Conservation (phyloP, 2,113 vertebrate species). For the Aythya baeri region DNA sequence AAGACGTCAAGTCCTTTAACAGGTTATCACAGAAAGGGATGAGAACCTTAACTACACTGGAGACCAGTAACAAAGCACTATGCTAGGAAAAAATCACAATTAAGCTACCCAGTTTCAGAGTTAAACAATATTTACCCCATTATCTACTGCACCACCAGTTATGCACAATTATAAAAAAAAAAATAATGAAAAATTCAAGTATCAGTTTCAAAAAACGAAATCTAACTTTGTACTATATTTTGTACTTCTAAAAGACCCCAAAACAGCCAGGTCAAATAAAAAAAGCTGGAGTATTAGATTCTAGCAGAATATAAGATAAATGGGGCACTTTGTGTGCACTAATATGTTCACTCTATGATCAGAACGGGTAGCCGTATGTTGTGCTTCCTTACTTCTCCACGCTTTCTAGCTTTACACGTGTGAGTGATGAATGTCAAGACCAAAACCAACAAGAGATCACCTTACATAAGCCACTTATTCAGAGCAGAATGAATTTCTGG, state of each 20-base stretch:
- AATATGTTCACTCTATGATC: background rate
- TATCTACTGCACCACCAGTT: background rate
- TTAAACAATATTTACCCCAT: background rate
- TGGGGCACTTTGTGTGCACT: background rate
- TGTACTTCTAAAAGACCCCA: background rate
- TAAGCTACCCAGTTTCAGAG: background rate
- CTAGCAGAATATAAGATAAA: background rate
- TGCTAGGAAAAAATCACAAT: background rate
- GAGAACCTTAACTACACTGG: background rate
- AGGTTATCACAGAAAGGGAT: background rate
- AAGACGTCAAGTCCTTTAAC: background rate
- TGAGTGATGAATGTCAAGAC: background rate
- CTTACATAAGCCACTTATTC: background rate
- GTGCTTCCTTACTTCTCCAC: background rate
- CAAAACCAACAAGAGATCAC: background rate
- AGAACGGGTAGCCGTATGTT: fast-evolving
- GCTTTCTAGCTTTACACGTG: background rate
- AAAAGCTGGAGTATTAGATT: background rate
- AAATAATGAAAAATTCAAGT: background rate
- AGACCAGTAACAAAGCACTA: background rate
- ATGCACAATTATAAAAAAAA: background rate
- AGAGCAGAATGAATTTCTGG: background rate
- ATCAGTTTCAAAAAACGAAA: background rate
- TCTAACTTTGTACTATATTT: background rate
- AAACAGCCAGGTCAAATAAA: background rate